A percentile compares a stretch with the other conserved stretches of the same genome.
phyloP scores from a whole-genome alignment of 2,888 invertebrate species.

The Hololepta plana region DNA sequence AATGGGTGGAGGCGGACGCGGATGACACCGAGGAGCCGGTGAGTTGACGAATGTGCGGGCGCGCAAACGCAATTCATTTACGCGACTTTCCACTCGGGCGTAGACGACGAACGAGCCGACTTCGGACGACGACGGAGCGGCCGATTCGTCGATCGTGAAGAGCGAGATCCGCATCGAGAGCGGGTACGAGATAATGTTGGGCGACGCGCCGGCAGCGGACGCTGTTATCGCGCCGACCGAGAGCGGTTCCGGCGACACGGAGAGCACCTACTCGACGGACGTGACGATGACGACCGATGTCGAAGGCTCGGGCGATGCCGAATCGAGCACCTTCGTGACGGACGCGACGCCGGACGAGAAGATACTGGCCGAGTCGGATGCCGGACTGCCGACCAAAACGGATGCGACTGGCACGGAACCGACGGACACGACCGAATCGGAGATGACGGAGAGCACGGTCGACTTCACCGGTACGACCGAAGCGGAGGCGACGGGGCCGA shows the following conservation, averaged over 20 bases:
- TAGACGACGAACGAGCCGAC: too few relatives aligned
- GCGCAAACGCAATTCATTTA: too few relatives aligned
- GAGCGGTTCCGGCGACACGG: conserved; percentile 6
- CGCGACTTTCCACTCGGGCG: too few relatives aligned
- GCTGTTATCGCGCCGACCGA: conserved; percentile 12
- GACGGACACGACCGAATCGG: conserved; percentile 3
- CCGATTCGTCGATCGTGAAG: too few relatives aligned
- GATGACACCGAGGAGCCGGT: conserved; percentile 19
- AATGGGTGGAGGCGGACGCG: conserved; percentile 28
- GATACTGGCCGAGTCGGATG: conserved; percentile 3
- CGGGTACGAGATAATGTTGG: conserved; percentile 34
- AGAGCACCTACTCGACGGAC: conserved; percentile 4
- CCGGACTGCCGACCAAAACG: conserved; percentile 3
- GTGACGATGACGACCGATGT: conserved; percentile 8
- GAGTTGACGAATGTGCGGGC: conserved; percentile 5
- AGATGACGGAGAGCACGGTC: conserved; percentile 5
- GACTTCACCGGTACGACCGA: conserved; percentile 3
- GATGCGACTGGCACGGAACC: conserved; percentile 9
- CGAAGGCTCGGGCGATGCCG: too few relatives aligned
- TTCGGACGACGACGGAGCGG: too few relatives aligned
- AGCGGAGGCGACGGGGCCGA: conserved; percentile 1
- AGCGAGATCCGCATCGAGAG: too few relatives aligned
- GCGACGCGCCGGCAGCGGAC: conserved; percentile 25
- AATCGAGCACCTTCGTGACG: too few relatives aligned
- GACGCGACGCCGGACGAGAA: too few relatives aligned